phyloP scores from a whole-genome alignment of 1,140 invertebrate genomes.

The Ridgeia piscesae region DNA sequence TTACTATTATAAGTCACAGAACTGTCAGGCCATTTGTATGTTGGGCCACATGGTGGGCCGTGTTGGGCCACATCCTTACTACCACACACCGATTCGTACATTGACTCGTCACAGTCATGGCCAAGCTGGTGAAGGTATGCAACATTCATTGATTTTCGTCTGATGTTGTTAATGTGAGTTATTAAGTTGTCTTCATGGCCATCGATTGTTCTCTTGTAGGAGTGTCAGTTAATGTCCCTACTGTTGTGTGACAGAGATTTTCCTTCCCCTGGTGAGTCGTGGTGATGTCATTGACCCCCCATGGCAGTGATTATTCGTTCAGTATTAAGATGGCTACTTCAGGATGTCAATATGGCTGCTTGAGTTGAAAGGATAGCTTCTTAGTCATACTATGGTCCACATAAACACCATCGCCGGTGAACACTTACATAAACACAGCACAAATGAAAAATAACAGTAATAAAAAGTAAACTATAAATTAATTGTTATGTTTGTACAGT shows the following conservation, averaged over 20 bases:
- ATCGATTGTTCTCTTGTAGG: neutral
- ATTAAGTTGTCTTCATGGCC: neutral
- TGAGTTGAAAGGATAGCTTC: no score
- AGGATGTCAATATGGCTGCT: no score
- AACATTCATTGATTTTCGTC: neutral
- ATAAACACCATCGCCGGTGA: no score
- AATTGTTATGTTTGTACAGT: no score
- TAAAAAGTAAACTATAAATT: no score
- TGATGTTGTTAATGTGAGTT: conserved; percentile 1
- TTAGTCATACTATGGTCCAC: no score
- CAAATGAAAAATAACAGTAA: no score
- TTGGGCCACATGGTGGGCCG: neutral
- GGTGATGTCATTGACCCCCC: neutral
- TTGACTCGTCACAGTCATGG: neutral
- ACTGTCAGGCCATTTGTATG: no score
- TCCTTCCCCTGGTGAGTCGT: neutral
- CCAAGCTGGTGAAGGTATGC: neutral
- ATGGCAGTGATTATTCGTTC: no score
- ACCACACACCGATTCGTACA: neutral
- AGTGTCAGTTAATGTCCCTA: neutral
- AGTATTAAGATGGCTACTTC: no score
- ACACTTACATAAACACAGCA: no score
- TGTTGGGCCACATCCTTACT: neutral
- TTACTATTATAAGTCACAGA: neutral
- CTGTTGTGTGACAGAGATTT: neutral